Evolutionary conservation across 1,140 invertebrate genomes (phyloP).

Genomic region (Zaprionus vittiger): DNA sequence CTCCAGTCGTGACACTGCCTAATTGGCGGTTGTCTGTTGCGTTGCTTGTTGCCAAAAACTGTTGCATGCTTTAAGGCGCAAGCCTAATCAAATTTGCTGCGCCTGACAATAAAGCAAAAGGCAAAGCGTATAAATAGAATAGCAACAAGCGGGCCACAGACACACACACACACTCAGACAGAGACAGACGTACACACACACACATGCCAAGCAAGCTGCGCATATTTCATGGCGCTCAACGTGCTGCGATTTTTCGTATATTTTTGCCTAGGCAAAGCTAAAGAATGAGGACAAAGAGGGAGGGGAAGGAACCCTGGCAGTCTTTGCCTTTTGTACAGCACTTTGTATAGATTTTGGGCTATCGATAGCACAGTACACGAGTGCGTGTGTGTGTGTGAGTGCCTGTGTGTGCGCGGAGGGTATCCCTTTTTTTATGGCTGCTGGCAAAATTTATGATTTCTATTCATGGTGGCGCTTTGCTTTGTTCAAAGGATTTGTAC

Average conservation of each 20-base stretch:
- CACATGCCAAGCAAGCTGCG: conserved; percentile 39
- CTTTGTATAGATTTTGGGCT: conserved; percentile 72
- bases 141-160: conserved; percentile 38
- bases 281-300: neutral
- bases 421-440: conserved; percentile 72
- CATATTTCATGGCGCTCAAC: conserved; percentile 49
- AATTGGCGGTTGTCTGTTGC: conserved; percentile 68
- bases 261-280: conserved; percentile 35
- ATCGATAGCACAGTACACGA: conserved; percentile 61
- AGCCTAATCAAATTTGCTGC: conserved; percentile 73
- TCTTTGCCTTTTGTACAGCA: conserved; percentile 34
- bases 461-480: conserved; percentile 51
- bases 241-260: conserved; percentile 50
- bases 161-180: conserved; percentile 11
- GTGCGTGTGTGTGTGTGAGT: neutral
- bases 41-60: conserved; percentile 68
- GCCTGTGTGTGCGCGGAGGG: conserved; percentile 1
- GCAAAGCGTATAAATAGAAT: conserved; percentile 56
- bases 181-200: conserved; percentile 1
- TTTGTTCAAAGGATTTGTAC: conserved; percentile 77
- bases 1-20: conserved; percentile 34
- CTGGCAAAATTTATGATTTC: conserved; percentile 81
- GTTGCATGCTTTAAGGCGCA: conserved; percentile 71
- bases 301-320: conserved; percentile 9
- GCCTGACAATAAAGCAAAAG: conserved; percentile 54